Evolutionary conservation across 2,113 vertebrate species (phyloP), one percentile per base, ranked within the genome.

Genomic region (Salvelinus alpinus): DNA sequence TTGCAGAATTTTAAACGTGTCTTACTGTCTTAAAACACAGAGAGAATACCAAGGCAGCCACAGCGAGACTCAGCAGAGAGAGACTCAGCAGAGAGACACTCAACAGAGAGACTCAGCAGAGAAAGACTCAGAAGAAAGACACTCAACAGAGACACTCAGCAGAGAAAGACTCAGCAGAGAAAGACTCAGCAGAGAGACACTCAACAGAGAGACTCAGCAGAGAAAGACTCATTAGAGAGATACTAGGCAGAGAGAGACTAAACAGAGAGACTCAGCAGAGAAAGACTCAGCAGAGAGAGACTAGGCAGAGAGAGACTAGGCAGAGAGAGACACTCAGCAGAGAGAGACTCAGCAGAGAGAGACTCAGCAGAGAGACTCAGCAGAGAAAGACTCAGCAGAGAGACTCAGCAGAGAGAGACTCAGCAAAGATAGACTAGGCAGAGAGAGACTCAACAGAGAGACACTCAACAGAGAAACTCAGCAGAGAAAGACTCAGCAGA

Each of bases 201-300:
- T 5, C 48, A 54, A 0, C 18, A n/a, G 59, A 20, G 20, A 60
- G 14, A 31, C 31, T 31, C 5, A 6, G 31, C 31, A 31, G 31
- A 31, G 31, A 31, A 1, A 31, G n/a, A 51, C 13, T 51, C 48
- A 51, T 3, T 13, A 51, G 48, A 51, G 12, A 51, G 59, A 18
- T 0, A n/a, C 5, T n/a, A 0, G 0, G 2, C 57, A 60, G 16
- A n/a, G 16, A 6, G 1, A 60, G 18, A 22, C 48, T 51, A 0
- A 0, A 20, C 57, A 59, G 57, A 2, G 57, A 51, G 18, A 54
- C 27, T 1, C 54, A 27, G 27, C 54, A 59, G 57, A 59, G 20
- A n/a, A 0, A 59, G 57, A 59, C 20, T 9, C 16, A n/a, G 6
- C 14, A 60, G 14, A 22, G 5, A 60, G 1, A 20, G 9, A 59